A percentile compares a stretch with the other conserved stretches of the same genome.
Evolutionary conservation across 1,140 invertebrate genomes (phyloP).

Genomic region (Trissolcus basalis): DNA sequence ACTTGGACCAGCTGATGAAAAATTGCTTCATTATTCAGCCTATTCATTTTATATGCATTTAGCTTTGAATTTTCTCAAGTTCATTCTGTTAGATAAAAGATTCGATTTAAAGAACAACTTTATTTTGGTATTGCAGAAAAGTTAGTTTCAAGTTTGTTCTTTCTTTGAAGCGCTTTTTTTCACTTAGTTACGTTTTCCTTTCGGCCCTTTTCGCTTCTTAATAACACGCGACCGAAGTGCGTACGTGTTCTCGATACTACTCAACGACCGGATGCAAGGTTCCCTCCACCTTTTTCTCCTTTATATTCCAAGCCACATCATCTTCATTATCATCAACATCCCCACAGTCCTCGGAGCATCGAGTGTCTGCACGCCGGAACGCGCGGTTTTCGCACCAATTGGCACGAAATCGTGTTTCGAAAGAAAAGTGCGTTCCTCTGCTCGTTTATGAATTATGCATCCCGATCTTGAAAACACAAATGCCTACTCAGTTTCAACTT

Average conservation of each 20-base stretch:
- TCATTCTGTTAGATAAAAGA: no score
- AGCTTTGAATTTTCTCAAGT: no score
- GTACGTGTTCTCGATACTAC: constrained; percentile 67
- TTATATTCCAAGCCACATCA: constrained; percentile 60
- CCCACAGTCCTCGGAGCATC: constrained; percentile 27
- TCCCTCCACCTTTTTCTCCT: constrained; percentile 37
- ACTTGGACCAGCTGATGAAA: no score
- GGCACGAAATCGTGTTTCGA: constrained; percentile 47
- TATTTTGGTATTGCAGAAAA: no score
- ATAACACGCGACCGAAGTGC: constrained; percentile 56
- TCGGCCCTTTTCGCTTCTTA: constrained; percentile 48
- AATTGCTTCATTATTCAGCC: no score
- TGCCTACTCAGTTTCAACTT: constrained; percentile 8
- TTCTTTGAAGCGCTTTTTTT: constrained; percentile 15
- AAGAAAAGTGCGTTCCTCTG: constrained; percentile 31
- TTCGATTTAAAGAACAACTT: no score
- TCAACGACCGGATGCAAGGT: constrained; percentile 62
- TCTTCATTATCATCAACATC: constrained; percentile 67
- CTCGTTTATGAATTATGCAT: constrained; percentile 44
- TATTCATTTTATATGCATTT: no score
- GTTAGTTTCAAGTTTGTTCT: not conserved
- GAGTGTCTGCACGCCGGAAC: constrained; percentile 27
- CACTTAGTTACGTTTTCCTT: constrained; percentile 27
- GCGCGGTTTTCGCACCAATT: constrained; percentile 46
- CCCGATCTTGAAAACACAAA: constrained; percentile 19